Evolutionary conservation across 2,888 invertebrate genomes (phyloP), one percentile per base, ranked within the genome.

Genomic region (Gymnosoma rotundatum): DNA sequence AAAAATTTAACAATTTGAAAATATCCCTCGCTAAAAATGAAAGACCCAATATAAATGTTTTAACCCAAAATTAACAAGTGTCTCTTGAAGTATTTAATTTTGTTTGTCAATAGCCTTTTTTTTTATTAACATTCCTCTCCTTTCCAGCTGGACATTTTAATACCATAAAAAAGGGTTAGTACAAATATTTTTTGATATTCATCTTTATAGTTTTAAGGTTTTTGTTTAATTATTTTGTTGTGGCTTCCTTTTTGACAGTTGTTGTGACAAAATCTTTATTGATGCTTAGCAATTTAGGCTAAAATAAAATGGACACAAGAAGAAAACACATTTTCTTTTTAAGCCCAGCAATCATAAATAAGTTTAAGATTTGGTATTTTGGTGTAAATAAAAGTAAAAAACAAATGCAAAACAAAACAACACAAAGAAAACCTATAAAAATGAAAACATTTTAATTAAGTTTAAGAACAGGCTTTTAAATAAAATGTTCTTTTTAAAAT

Each of bases 181-280:
- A 48, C 20, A 70, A 67, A 45, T 56, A 56, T 58, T 38, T 56
- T 69, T 54, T 21, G 36, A 38, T 67, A 76, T 21, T 36, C 48
- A 54, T 54, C 32, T 45, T 42, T 60, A 45, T 54, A 70, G 76
- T 63, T 52, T 66, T 36, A 66, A 60, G 73, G 79, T 36, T 79
- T 73, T 66, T 60, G 66, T 79, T 67, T 79, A 73, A 79, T 79
- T 79, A 79, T 73, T 73, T 79, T 79, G 73, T 73, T 79, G 79
- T 79, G 79, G 79, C 32, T 79, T 45, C 72, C 38, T 50, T 8
- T 36, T 42, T 66, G 58, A 6, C 38, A 61, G 32, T 70, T 45
- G 6, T 70, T 74, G 52, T 52, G 69, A 52, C 16, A 78, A 63
- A 42, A 63, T 78, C 69, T 78, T 70, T 70, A 78, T 69, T 61